Percentiles rank a stretch among this genome's conserved stretches.
Evolutionary conservation across 2,797 vertebrate species (phyloP).

Genomic region (Fistularia commersonii): DNA sequence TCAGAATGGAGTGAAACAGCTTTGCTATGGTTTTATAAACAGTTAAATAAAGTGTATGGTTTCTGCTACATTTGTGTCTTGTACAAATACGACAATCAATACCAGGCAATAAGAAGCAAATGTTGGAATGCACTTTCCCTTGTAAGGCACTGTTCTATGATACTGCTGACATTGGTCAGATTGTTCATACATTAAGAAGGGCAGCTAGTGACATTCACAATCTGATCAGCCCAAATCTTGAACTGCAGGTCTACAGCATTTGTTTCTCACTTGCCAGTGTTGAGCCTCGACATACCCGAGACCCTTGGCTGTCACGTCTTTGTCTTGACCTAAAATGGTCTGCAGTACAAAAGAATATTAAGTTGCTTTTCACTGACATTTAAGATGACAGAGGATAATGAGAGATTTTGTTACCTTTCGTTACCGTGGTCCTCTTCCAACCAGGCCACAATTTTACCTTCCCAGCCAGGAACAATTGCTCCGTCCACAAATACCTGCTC

Average conservation of each 20-base stretch:
- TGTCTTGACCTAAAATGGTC: conserved; percentile 44
- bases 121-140: conserved; percentile 13
- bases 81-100: conserved; percentile 14
- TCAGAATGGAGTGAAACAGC: conserved; percentile 6
- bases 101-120: conserved; percentile 4
- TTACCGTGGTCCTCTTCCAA: conserved; percentile 88
- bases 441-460: conserved; percentile 96
- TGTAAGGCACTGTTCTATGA: conserved; percentile 42
- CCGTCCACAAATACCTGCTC: conserved; percentile 89
- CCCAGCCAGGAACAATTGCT: conserved; percentile 91
- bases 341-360: conserved; percentile 19
- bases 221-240: conserved; percentile 18
- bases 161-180: conserved; percentile 2
- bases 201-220: background rate
- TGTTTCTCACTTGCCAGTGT: conserved; percentile 7
- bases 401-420: conserved; percentile 69
- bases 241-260: conserved; percentile 4
- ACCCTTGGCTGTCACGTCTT: background rate
- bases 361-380: background rate
- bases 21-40: no score
- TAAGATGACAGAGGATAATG: background rate
- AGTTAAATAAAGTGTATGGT: background rate
- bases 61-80: conserved; percentile 7
- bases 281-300: conserved; percentile 12
- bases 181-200: no score